Evolutionary conservation across 2,113 vertebrate species (phyloP), one percentile per base, ranked within the genome.

Genomic region (Chaetops frenatus): DNA sequence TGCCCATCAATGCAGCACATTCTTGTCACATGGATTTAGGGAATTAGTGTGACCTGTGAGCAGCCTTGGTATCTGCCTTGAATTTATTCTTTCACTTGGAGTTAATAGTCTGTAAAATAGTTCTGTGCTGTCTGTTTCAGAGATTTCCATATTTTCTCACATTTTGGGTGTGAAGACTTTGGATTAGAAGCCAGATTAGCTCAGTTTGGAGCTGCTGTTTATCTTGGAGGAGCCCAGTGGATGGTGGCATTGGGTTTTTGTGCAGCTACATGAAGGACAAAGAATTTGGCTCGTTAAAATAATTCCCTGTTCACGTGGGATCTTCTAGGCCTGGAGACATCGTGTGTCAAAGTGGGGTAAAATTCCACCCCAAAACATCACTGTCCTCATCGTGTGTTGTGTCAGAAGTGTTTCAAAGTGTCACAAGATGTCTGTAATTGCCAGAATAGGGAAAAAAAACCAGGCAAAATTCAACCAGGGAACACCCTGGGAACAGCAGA

Each of bases 401-500:
- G 18, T 13, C 66, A 24, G 16, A 47, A n/a, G 45, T 10, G 60
- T 76, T 54, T 64, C 64, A 25, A 0, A 81, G 47, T 11, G 24
- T 81, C 11, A 1, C 6, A 2, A 0, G 1, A 13, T 25, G 31
- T 5, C 64, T 56, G 0, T 5, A 21, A 16, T 11, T 35, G 27
- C 33, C 56, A 70, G 53, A 73, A 62, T 0, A 18, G 35, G 47
- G 42, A 0, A 20, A 74, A 90, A 92, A 92, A 53, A 12, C 2
- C 6, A 1, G 15, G 40, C 28, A 62, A 18, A 87, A 80, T 47
- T 1, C 31, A 57, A 53, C 4, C 69, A 29, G 11, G 73, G 66
- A 22, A n/a, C 76, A 38, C 54, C 36, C 40, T 48, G 53, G 58
- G 35, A 72, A 6, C 6, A 9, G 3, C 4, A 48, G 42, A 60